Base-by-base conservation (phyloP, 2,888 invertebrate genomes). In the Drosophila nr. perissopoda region DNA sequence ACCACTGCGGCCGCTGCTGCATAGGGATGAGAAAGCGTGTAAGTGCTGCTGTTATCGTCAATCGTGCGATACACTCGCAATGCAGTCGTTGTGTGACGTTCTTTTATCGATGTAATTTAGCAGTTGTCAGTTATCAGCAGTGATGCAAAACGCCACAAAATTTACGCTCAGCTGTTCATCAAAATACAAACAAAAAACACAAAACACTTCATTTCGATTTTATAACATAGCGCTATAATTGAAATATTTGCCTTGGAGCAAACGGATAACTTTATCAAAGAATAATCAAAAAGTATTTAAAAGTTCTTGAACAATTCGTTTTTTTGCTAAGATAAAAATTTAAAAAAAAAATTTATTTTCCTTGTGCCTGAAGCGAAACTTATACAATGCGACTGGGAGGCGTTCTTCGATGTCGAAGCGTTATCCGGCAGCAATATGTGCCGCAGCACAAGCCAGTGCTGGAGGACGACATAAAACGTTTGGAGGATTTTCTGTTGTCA, bases 371-470 rank as follows among this genome's bases (percentile, higher is more conserved):
- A 38, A 42, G 38, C 40, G 42, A 70, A n/a, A 48, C 67, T 74
- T 80, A 76, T 69, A 84, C 65, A 82, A 92, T 92, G 92, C 90
- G 92, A 13, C 76, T 92, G 48, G 83, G 79, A 11, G 73, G 77
- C 38, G 53, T 90, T 52, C 57, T 91, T 3, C 79, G 86, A 11
- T 81, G 81, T 11, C 81, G 70, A 54, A 81, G 77, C 18, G 76
- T 75, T 5, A 38, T 76, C 16, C 87, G 84, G 46, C 86, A 91
- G 36, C 84, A 91, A 42, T 92, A 90, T 81, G 97, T 98, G 3
- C 98, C 98, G 0, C 95, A 95, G 91, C 96, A 96, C 92, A 94
- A 94, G 53, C 96, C 96, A 10, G 95, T 95, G 0, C 93, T 94
- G 29, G 93, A 94, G 27, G 93, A 94, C 76, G 97, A 97, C 62